phyloP scores from a whole-genome alignment of 2,888 invertebrate species.

The Oxystoma pomonae region DNA sequence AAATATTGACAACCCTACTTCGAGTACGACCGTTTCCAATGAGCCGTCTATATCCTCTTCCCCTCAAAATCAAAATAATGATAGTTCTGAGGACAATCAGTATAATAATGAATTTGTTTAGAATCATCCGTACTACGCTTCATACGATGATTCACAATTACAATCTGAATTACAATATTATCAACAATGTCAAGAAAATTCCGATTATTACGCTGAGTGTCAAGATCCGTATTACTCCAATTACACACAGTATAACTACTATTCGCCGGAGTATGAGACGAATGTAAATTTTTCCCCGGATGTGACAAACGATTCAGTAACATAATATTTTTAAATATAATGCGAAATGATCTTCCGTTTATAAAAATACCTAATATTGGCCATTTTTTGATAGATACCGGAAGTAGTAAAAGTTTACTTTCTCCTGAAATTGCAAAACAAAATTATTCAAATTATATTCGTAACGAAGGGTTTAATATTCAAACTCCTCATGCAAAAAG shows the following conservation, averaged over 20 bases:
- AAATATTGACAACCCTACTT: too few species aligned
- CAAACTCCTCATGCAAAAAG: conserved; percentile 15
- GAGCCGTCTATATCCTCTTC: too few species aligned
- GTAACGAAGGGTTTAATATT: conserved; percentile 13
- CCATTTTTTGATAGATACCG: conserved; percentile 19
- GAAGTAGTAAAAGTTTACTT: conserved; percentile 17
- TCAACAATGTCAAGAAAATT: too few species aligned
- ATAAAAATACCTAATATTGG: conserved; percentile 19
- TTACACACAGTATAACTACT: too few species aligned
- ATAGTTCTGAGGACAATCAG: conserved; percentile 4
- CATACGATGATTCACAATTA: too few species aligned
- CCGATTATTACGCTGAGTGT: too few species aligned
- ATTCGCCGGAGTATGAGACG: background rate
- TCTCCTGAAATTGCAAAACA: conserved; percentile 15
- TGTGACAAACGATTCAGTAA: background rate
- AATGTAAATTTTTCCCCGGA: background rate
- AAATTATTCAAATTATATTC: conserved; percentile 9
- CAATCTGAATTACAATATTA: too few species aligned
- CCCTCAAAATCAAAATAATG: background rate
- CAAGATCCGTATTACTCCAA: too few species aligned
- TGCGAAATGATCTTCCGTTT: conserved; percentile 8
- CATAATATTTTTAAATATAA: conserved; percentile 17
- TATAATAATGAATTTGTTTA: too few species aligned
- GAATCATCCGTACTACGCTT: too few species aligned
- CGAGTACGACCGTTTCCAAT: too few species aligned